A percentile compares a stretch with the other conserved stretches of the same genome.
These are phyloP conservation scores for Botrylloides violaceus DNA, from an alignment of 23 tunicate species.

Conservation along the genomic window DNA sequence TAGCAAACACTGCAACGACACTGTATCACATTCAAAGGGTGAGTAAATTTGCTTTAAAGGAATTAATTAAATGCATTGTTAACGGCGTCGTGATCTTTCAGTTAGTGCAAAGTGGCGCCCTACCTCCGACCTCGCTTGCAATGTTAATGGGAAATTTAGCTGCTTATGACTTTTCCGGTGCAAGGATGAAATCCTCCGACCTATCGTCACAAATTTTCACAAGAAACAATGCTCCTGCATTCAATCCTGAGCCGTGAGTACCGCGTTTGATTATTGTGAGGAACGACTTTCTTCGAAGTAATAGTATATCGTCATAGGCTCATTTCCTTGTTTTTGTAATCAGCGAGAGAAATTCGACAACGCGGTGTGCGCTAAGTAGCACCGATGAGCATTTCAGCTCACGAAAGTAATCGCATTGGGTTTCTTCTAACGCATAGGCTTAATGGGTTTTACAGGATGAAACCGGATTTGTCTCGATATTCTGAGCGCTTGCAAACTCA, in stretches of 20 bases:
- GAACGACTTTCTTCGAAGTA: neutral
- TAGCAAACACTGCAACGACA: conserved; percentile 9
- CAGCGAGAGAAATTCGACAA: neutral
- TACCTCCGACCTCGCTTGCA: conserved; percentile 37
- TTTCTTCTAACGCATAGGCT: too few relatives aligned
- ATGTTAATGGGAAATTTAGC: conserved; percentile 28
- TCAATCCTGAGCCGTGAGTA: conserved; percentile 8
- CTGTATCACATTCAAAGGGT: conserved; percentile 18
- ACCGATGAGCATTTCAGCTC: too few relatives aligned
- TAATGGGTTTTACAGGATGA: neutral
- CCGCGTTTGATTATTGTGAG: neutral
- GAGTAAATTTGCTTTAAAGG: neutral
- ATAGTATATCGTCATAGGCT: neutral
- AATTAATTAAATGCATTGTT: neutral
- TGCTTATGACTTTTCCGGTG: conserved; percentile 9
- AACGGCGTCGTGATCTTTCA: neutral
- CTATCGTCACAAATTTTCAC: neutral
- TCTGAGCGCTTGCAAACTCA: neutral
- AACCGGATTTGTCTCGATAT: neutral
- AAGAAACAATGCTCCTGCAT: neutral
- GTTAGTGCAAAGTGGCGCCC: conserved; percentile 32
- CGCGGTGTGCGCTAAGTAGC: neutral
- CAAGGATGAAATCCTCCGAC: neutral
- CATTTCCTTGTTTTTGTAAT: neutral
- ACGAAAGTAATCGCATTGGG: neutral